Conservation (phyloP, 2,888 invertebrate genomes). For the Meganola albula region DNA sequence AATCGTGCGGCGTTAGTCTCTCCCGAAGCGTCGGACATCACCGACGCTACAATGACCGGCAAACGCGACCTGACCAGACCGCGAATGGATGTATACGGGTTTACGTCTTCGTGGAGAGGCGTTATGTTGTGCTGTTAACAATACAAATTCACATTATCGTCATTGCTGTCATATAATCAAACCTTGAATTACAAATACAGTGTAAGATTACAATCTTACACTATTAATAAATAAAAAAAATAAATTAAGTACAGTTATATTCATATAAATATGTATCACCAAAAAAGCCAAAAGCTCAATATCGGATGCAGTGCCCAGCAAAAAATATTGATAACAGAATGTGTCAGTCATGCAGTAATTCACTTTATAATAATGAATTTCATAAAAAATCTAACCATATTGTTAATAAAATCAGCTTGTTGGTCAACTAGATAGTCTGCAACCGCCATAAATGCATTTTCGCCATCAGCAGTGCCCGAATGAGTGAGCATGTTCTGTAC, state of each 20-base stretch:
- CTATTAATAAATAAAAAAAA: too few relatives aligned
- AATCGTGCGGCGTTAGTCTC: constrained; percentile 39
- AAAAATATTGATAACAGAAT: too few relatives aligned
- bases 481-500: constrained; percentile 33
- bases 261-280: too few relatives aligned
- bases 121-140: constrained; percentile 29
- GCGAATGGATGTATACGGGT: constrained; percentile 36
- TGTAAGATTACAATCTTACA: too few relatives aligned
- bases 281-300: too few relatives aligned
- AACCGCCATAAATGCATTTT: constrained; percentile 29
- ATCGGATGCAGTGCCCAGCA: too few relatives aligned
- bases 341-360: too few relatives aligned
- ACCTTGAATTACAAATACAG: too few relatives aligned
- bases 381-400: constrained; percentile 45
- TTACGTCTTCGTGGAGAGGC: constrained; percentile 32
- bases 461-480: constrained; percentile 18
- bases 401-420: constrained; percentile 33
- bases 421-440: constrained; percentile 35
- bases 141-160: too few relatives aligned
- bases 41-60: constrained; percentile 40
- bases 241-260: too few relatives aligned
- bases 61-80: constrained; percentile 38
- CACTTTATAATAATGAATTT: too few relatives aligned
- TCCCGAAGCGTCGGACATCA: constrained; percentile 33
- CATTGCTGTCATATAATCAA: too few relatives aligned